Conservation (phyloP, 1,140 invertebrate species). For the Drosophila sp. region DNA sequence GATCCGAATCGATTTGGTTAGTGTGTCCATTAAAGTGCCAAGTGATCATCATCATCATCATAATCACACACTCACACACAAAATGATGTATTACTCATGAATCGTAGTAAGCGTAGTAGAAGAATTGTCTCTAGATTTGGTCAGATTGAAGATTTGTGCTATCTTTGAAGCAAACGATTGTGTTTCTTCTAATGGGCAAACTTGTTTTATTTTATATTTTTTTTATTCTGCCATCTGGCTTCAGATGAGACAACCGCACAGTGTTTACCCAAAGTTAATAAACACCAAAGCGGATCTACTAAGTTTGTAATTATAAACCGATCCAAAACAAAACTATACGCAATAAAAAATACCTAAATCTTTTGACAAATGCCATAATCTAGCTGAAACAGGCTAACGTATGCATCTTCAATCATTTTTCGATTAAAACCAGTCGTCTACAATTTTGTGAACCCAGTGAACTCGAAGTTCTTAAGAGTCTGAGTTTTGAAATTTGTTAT, state of each 20-base stretch:
- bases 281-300: conserved; percentile 17
- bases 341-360: neutral
- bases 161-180: conserved; percentile 22
- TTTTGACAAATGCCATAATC: neutral
- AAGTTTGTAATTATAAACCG: conserved; percentile 16
- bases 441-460: no score
- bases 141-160: no score
- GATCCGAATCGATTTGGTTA: conserved; percentile 32
- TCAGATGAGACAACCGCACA: conserved; percentile 42
- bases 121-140: conserved; percentile 59
- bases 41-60: neutral
- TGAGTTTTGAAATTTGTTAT: no score
- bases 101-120: neutral
- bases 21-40: conserved; percentile 39
- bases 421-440: no score
- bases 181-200: conserved; percentile 58
- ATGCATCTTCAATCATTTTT: conserved; percentile 8
- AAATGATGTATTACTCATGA: conserved; percentile 43
- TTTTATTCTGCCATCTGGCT: conserved; percentile 49
- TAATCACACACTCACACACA: neutral
- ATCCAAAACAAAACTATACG: conserved; percentile 9
- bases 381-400: conserved; percentile 2
- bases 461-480: no score
- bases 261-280: conserved; percentile 23
- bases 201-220: no score